phyloP scores from a whole-genome alignment of 2,113 vertebrate genomes.

The Athene noctua region DNA sequence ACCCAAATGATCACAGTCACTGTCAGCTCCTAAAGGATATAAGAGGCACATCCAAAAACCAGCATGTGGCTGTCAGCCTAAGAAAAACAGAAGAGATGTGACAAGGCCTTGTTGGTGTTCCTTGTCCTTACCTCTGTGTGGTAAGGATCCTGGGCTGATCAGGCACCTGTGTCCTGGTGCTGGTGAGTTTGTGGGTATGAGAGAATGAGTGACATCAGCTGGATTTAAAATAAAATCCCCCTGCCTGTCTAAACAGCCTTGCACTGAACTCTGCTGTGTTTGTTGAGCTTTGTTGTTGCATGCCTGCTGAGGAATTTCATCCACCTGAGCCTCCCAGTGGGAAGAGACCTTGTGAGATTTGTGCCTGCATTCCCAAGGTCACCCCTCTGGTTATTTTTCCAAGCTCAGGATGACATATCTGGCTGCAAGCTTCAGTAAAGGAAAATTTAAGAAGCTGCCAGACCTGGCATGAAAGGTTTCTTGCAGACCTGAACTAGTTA shows the following conservation, averaged over 20 bases:
- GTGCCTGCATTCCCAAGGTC: background rate
- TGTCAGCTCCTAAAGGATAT: background rate
- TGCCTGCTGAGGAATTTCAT: background rate
- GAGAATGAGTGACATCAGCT: background rate
- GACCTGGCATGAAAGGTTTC: background rate
- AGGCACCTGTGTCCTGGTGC: background rate
- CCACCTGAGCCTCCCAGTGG: background rate
- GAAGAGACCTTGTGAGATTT: background rate
- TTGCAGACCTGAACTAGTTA: background rate
- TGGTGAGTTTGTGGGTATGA: background rate
- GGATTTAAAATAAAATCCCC: background rate
- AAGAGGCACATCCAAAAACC: background rate
- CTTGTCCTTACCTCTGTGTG: background rate
- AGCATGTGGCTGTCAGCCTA: background rate
- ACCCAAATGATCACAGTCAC: background rate
- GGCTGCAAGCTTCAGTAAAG: background rate
- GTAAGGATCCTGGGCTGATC: background rate
- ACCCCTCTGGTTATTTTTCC: background rate
- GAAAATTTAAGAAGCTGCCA: background rate
- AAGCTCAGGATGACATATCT: background rate
- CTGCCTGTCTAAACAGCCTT: background rate
- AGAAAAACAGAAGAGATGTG: background rate
- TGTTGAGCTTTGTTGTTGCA: background rate
- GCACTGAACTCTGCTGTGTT: background rate
- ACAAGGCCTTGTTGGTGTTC: background rate